A percentile compares a stretch with the other conserved stretches of the same genome.
Evolutionary conservation across 2,888 invertebrate species (phyloP).

Genomic region (Nymphalis polychloros): DNA sequence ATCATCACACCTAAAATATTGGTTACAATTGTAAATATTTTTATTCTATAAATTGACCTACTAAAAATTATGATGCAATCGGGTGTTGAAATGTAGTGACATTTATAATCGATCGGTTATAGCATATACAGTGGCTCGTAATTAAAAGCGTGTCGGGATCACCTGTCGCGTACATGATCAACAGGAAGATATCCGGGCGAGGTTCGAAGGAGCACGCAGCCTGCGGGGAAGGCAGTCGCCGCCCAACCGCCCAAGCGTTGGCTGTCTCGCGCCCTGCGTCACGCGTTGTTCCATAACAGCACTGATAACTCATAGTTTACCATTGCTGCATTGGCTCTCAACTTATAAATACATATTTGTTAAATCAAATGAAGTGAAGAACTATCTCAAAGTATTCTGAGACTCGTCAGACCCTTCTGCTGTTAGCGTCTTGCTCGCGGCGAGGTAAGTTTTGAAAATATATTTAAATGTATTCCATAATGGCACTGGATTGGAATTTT

Average conservation of each 20-base stretch:
- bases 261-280: constrained; percentile 52
- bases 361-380: constrained; percentile 16
- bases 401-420: neutral
- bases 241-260: constrained; percentile 74
- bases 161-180: constrained; percentile 78
- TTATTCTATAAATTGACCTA: too few relatives aligned
- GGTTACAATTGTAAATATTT: too few relatives aligned
- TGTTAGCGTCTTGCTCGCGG: constrained; percentile 47
- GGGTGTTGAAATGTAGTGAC: constrained; percentile 6
- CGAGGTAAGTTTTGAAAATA: constrained; percentile 62
- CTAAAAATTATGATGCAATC: too few relatives aligned
- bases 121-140: constrained; percentile 34
- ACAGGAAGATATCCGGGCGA: constrained; percentile 75
- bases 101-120: constrained; percentile 27
- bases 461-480: constrained; percentile 32
- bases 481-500: constrained; percentile 23
- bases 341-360: constrained; percentile 20
- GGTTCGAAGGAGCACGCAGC: constrained; percentile 58
- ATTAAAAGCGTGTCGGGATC: constrained; percentile 50
- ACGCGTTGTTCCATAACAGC: constrained; percentile 45
- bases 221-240: constrained; percentile 69
- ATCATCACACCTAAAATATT: too few relatives aligned
- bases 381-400: neutral
- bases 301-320: constrained; percentile 48
- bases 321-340: constrained; percentile 38